Percentiles rank a stretch among this genome's conserved stretches.
Conservation (phyloP, 2,888 invertebrate genomes). For the Cryptus viduatorius region DNA sequence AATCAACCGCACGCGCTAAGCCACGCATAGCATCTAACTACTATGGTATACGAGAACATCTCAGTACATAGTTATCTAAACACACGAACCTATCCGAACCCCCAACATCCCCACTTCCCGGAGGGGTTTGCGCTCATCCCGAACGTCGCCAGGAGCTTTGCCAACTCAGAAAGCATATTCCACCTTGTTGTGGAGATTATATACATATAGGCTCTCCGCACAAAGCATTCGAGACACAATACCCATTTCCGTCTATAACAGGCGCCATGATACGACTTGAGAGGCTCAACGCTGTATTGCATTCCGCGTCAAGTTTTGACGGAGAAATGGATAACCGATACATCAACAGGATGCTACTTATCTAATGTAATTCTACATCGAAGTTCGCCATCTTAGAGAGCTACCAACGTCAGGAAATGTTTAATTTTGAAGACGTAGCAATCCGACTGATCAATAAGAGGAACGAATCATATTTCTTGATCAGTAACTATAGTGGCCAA, state of each 20-base stretch:
- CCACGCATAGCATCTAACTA: slow-evolving; percentile 10
- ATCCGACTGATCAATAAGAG: too few relatives aligned
- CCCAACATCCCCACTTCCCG: too few relatives aligned
- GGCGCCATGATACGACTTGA: background rate
- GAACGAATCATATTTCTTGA: too few relatives aligned
- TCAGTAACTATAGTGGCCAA: too few relatives aligned
- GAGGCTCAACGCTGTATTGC: background rate
- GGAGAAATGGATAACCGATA: slow-evolving; percentile 3
- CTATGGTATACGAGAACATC: background rate
- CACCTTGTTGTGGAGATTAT: slow-evolving; percentile 43
- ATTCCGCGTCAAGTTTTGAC: background rate
- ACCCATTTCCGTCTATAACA: background rate
- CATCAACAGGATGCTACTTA: background rate
- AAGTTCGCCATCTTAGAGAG: background rate
- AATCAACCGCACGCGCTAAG: slow-evolving; percentile 49
- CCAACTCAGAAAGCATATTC: slow-evolving; percentile 47
- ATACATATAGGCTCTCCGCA: background rate
- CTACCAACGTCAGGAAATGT: background rate
- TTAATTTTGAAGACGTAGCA: background rate
- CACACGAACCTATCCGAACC: background rate
- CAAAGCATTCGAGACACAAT: slow-evolving; percentile 37
- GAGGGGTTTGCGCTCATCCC: background rate
- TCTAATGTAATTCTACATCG: background rate
- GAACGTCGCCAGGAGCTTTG: slow-evolving; percentile 45
- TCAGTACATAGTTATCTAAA: slow-evolving; percentile 1